Evolutionary conservation across 2,113 vertebrate genomes (phyloP).

Genomic region (Numenius arquata): DNA sequence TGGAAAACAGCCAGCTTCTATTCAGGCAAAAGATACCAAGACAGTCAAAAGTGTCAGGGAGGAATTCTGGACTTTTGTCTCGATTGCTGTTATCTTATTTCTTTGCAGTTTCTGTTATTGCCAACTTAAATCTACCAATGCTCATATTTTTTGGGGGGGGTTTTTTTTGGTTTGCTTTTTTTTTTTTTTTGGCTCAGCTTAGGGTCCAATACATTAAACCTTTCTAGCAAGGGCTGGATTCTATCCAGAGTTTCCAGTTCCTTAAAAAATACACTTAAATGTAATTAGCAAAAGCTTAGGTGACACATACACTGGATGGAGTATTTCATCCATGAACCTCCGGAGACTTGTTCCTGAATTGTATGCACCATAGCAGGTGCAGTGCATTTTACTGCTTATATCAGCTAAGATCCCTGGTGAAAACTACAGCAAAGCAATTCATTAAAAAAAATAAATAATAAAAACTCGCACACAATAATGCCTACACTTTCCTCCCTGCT

Average conservation of each 20-base stretch:
- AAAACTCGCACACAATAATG: not conserved
- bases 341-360: constrained; percentile 34
- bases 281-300: constrained; percentile 48
- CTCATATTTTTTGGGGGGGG: not conserved
- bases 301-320: constrained; percentile 1
- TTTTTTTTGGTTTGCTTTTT: not conserved
- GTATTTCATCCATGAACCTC: constrained; percentile 6
- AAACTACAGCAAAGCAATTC: constrained; percentile 23
- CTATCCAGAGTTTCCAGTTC: not conserved
- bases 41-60: not conserved
- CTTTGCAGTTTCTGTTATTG: not conserved
- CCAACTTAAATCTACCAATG: not conserved
- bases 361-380: constrained; percentile 5
- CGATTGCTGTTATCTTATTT: not conserved
- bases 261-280: constrained; percentile 38
- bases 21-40: not conserved
- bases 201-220: not conserved
- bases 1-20: not conserved
- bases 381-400: constrained; percentile 11
- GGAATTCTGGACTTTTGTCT: not conserved
- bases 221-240: not conserved
- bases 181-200: not conserved
- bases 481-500: not conserved
- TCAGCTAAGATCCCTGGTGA: constrained; percentile 29
- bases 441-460: not conserved